These are phyloP conservation scores for Nipponia nippon DNA, from an alignment of 2,113 vertebrate genomes.

Conservation along the genomic window DNA sequence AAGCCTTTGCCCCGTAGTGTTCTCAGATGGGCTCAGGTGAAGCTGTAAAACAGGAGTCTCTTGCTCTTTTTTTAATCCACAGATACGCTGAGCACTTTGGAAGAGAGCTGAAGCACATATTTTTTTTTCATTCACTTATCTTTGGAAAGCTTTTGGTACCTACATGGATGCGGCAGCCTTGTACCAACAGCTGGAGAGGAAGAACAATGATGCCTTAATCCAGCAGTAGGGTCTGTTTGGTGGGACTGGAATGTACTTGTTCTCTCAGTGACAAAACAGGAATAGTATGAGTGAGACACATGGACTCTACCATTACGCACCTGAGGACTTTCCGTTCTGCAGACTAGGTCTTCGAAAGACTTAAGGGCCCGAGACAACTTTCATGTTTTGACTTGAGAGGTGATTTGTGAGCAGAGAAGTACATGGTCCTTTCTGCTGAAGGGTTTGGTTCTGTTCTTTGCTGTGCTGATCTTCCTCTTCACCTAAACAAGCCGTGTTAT, in stretches of 20 bases:
- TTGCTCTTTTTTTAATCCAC: background rate
- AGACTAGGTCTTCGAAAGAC: background rate
- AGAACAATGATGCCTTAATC: background rate
- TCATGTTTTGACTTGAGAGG: background rate
- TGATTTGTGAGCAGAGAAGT: background rate
- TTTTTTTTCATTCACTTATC: background rate
- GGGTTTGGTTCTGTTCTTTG: background rate
- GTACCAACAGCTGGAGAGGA: background rate
- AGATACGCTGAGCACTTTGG: background rate
- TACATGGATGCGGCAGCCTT: background rate
- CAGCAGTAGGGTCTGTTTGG: background rate
- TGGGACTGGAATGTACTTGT: background rate
- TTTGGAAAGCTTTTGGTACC: background rate
- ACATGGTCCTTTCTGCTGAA: background rate
- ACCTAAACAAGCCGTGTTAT: background rate
- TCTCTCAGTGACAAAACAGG: background rate
- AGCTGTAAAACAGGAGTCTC: background rate
- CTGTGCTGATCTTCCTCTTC: background rate
- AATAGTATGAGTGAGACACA: background rate
- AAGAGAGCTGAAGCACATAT: background rate
- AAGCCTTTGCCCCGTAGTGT: background rate
- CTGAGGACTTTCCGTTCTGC: background rate
- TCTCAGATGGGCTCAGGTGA: background rate
- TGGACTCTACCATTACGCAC: background rate
- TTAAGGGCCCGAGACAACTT: background rate